Conservation (phyloP, 1,140 invertebrate genomes). For the Saxidomus purpurata region DNA sequence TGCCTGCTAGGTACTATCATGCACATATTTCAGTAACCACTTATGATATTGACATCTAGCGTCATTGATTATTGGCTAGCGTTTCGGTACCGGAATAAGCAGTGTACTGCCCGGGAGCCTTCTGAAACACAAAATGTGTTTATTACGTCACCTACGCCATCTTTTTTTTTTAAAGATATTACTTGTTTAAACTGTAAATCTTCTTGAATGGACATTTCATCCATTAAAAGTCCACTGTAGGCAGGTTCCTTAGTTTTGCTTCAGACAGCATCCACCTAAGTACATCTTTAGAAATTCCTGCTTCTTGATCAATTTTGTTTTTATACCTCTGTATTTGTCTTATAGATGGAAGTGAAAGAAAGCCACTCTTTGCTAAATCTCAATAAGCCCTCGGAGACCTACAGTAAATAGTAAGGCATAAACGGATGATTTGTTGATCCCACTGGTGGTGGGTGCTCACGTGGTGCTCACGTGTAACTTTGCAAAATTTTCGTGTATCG, state of each 20-base stretch:
- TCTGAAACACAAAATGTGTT: too few species aligned
- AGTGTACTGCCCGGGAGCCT: too few species aligned
- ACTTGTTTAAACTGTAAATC: constrained; percentile 40
- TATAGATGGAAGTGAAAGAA: constrained; percentile 63
- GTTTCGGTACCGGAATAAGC: too few species aligned
- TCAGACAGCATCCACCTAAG: constrained; percentile 62
- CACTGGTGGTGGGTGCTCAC: not conserved
- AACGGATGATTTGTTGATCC: constrained; percentile 61
- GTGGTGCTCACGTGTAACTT: too few species aligned
- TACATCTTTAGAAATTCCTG: constrained; percentile 52
- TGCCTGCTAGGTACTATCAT: too few species aligned
- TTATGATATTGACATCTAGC: too few species aligned
- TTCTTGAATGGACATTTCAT: constrained; percentile 60
- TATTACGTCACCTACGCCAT: too few species aligned
- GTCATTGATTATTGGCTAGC: too few species aligned
- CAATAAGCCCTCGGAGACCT: constrained; percentile 49
- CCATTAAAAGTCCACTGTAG: constrained; percentile 29
- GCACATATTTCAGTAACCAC: too few species aligned
- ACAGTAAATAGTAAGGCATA: constrained; percentile 61
- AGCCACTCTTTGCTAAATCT: constrained; percentile 46
- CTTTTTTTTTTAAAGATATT: too few species aligned
- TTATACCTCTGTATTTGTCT: constrained; percentile 53
- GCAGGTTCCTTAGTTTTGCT: constrained; percentile 13
- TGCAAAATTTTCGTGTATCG: too few species aligned
- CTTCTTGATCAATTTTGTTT: constrained; percentile 54